Percentiles rank a stretch among this genome's conserved stretches.
These are phyloP conservation scores for Porites evermanni DNA, from an alignment of 92 coral and sea anemone genomes.

Conservation along the genomic window DNA sequence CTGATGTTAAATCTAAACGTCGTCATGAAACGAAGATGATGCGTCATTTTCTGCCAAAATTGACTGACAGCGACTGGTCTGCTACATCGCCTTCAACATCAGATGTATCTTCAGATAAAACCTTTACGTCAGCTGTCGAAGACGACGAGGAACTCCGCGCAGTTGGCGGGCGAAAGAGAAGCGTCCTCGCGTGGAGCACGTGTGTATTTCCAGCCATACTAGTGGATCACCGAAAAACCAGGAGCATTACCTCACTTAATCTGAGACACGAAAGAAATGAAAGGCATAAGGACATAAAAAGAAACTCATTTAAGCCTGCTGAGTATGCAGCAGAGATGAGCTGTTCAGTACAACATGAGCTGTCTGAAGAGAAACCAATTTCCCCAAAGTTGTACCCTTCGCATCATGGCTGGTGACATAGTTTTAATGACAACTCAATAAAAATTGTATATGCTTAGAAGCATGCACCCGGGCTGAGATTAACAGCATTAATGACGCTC, in stretches of 20 bases:
- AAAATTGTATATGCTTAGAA: too few relatives aligned
- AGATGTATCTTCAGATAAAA: background rate
- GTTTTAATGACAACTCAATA: too few relatives aligned
- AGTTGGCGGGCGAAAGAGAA: background rate
- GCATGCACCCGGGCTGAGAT: too few relatives aligned
- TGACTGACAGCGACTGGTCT: background rate
- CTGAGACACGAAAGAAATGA: background rate
- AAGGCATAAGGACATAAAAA: background rate
- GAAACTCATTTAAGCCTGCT: background rate
- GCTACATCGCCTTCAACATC: background rate
- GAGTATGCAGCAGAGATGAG: constrained; percentile 3
- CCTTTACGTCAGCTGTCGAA: background rate
- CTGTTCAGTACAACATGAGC: background rate
- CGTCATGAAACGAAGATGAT: background rate
- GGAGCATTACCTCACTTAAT: background rate
- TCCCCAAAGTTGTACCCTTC: constrained; percentile 20
- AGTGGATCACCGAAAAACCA: constrained; percentile 11
- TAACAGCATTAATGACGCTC: too few relatives aligned
- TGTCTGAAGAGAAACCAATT: background rate
- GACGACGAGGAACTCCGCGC: background rate
- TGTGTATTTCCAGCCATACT: constrained; percentile 35
- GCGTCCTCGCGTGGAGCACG: constrained; percentile 32
- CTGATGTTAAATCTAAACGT: background rate
- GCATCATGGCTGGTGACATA: constrained; percentile 31
- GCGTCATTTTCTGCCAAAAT: constrained; percentile 7